A percentile compares a stretch with the other conserved stretches of the same genome.
These are phyloP conservation scores for Epizoanthus rinbou DNA, from an alignment of 92 coral and sea anemone genomes.

Conservation along the genomic window DNA sequence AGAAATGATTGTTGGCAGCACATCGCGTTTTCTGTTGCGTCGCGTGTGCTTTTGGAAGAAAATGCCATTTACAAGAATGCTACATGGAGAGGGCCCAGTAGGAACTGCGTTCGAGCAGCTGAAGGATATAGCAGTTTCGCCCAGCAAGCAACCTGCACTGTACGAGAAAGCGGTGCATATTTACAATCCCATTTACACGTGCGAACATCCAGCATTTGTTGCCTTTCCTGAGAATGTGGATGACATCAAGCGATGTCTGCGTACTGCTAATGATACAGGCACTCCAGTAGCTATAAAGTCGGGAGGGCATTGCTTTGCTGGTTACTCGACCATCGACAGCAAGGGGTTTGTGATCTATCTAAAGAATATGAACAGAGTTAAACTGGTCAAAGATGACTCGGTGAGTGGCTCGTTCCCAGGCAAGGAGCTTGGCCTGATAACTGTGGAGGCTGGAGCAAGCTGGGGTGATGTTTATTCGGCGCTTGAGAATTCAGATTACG, in stretches of 20 bases:
- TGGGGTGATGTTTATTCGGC: constrained; percentile 83
- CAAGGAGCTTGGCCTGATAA: constrained; percentile 60
- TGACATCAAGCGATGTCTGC: constrained; percentile 80
- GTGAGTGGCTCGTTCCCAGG: constrained; percentile 76
- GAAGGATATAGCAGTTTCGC: constrained; percentile 69
- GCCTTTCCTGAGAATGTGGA: constrained; percentile 69
- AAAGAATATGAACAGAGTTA: constrained; percentile 62
- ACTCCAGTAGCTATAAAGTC: constrained; percentile 77
- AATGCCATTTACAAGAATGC: background rate
- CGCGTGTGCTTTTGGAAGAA: background rate
- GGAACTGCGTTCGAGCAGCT: constrained; percentile 60
- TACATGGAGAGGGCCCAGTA: constrained; percentile 4
- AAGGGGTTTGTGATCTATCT: constrained; percentile 84
- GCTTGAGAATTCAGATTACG: constrained; percentile 64
- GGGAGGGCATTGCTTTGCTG: constrained; percentile 87
- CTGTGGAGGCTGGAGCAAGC: constrained; percentile 65
- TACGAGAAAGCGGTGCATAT: constrained; percentile 77
- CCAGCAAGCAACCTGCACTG: constrained; percentile 57
- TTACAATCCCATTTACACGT: constrained; percentile 70
- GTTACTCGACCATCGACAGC: constrained; percentile 79
- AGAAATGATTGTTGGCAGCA: no score
- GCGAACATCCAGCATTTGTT: constrained; percentile 84
- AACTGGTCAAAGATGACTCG: constrained; percentile 35
- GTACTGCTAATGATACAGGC: constrained; percentile 51
- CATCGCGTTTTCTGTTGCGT: no score